Conservation (phyloP, 2,888 invertebrate genomes). For the Nyleta sp. region DNA sequence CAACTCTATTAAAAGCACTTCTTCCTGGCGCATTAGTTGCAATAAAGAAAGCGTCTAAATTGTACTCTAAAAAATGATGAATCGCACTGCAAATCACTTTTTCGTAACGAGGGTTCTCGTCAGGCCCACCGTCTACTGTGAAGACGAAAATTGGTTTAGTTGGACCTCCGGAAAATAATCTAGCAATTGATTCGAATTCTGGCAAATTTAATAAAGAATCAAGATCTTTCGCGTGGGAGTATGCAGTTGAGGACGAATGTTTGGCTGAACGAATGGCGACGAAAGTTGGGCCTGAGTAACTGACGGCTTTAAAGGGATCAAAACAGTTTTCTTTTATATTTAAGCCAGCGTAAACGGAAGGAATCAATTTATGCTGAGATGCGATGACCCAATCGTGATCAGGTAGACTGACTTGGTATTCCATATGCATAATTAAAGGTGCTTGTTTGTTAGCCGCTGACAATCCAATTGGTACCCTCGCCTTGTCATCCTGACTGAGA, state of each 20-base stretch:
- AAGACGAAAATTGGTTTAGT: neutral
- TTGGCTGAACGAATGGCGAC: slow-evolving; percentile 75
- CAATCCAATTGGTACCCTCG: slow-evolving; percentile 76
- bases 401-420: slow-evolving; percentile 69
- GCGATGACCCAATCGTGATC: slow-evolving; percentile 76
- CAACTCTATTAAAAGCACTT: slow-evolving; percentile 75
- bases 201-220: slow-evolving; percentile 25
- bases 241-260: slow-evolving; percentile 70
- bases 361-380: slow-evolving; percentile 74
- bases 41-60: slow-evolving; percentile 71
- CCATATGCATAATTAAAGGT: slow-evolving; percentile 74
- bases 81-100: slow-evolving; percentile 48
- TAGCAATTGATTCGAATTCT: neutral
- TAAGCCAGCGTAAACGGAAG: slow-evolving; percentile 74
- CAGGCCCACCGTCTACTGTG: slow-evolving; percentile 6
- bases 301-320: slow-evolving; percentile 73
- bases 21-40: slow-evolving; percentile 71
- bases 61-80: slow-evolving; percentile 67
- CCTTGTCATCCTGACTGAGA: slow-evolving; percentile 76
- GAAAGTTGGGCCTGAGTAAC: slow-evolving; percentile 79
- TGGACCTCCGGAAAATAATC: neutral
- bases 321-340: slow-evolving; percentile 67
- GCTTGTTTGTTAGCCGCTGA: slow-evolving; percentile 79
- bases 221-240: slow-evolving; percentile 65
- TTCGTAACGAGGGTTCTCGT: neutral